Conservation (phyloP, 2,888 invertebrate species). For the Epinotia demarniana region DNA sequence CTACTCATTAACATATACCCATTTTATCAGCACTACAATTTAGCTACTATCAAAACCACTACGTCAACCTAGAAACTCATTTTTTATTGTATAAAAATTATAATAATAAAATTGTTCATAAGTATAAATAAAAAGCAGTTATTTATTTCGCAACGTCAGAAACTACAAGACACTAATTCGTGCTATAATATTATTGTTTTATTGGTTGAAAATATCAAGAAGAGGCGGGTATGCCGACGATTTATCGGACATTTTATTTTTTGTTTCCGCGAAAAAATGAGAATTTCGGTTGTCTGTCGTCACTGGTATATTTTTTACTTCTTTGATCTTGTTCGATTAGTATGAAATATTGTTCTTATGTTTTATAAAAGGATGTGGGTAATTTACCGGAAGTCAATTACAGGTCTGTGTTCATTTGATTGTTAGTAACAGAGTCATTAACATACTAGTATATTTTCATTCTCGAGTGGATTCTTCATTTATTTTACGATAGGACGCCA, state of each 20-base stretch:
- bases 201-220: conserved; percentile 75
- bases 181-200: conserved; percentile 81
- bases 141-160: conserved; percentile 68
- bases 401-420: conserved; percentile 26
- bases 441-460: conserved; percentile 13
- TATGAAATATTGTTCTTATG: conserved; percentile 37
- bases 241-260: conserved; percentile 76
- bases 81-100: conserved; percentile 73
- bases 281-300: conserved; percentile 51
- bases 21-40: conserved; percentile 43
- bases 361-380: conserved; percentile 26
- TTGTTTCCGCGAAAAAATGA: conserved; percentile 73
- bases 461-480: neutral
- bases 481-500: conserved; percentile 13
- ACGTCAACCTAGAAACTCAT: conserved; percentile 58
- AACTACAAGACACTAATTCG: conserved; percentile 65
- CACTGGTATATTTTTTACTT: conserved; percentile 51
- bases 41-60: conserved; percentile 57
- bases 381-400: conserved; percentile 37
- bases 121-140: conserved; percentile 68
- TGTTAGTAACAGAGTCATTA: conserved; percentile 21
- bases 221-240: conserved; percentile 66
- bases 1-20: conserved; percentile 19
- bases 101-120: conserved; percentile 73
- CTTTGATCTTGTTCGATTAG: conserved; percentile 44